These are phyloP conservation scores for Oscheius onirici DNA, from an alignment of 2,888 invertebrate species.

Conservation along the genomic window DNA sequence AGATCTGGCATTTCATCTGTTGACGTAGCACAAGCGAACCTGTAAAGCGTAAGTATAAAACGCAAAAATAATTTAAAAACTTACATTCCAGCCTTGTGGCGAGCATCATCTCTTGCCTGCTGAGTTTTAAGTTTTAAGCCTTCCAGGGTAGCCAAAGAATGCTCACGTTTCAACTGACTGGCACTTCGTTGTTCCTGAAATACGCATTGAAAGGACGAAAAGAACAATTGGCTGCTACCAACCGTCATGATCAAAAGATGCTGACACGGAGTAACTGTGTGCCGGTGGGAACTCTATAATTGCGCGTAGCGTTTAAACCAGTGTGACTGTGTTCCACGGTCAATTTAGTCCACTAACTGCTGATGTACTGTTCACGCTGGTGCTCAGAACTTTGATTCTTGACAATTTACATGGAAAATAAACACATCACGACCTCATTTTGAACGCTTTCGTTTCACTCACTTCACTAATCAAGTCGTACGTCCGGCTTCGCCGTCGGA, in stretches of 20 bases:
- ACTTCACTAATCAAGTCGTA: constrained; percentile 22
- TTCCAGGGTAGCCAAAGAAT: constrained; percentile 67
- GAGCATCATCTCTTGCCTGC: constrained; percentile 60
- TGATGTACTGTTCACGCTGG: not conserved
- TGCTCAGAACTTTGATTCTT: constrained; percentile 18
- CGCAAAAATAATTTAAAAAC: constrained; percentile 19
- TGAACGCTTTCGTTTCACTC: not conserved
- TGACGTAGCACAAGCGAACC: constrained; percentile 64
- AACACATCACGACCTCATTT: not conserved
- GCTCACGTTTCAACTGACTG: constrained; percentile 63
- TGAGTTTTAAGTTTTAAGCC: constrained; percentile 56
- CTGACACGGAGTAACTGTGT: constrained; percentile 4
- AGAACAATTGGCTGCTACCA: not conserved
- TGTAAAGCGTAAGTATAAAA: constrained; percentile 31
- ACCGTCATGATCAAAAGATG: constrained; percentile 19
- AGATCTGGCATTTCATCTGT: constrained; percentile 87
- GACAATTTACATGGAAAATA: not conserved
- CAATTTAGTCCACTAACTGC: constrained; percentile 25
- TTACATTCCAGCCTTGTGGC: constrained; percentile 49
- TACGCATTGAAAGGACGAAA: not conserved
- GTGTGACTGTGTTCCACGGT: constrained; percentile 15
- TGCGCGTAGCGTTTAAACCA: constrained; percentile 18
- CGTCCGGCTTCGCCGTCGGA: constrained; percentile 18
- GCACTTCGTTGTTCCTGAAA: constrained; percentile 34
- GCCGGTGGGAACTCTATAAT: not conserved